Base-by-base conservation (phyloP, 1,140 invertebrate species). In the Drosophila pruinosa region DNA sequence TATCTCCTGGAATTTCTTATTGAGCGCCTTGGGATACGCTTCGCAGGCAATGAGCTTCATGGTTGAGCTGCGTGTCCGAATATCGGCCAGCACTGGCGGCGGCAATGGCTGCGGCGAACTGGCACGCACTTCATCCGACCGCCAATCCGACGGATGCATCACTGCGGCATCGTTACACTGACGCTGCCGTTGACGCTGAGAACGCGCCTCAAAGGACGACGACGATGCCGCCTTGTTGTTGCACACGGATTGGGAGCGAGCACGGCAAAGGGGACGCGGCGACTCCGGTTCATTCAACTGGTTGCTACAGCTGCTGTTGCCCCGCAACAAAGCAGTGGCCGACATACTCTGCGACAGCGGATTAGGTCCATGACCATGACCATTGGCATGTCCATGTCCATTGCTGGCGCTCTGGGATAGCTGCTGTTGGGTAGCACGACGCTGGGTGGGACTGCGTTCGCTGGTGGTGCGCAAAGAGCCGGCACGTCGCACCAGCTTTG, bases 401-500 rank as follows among this genome's bases (percentile, higher is more conserved):
- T 57, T 67, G 15, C 48, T 82, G 38, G 54, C 89, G 72, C 90
- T 90, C 1, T 86, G 78, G 0, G 91, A 92, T 0, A 91, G 89
- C 52, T 89, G 91, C 31, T 2, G 31, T n/a, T 34, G 31, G 0
- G n/a, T n/a, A n/a, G n/a, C n/a, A 1, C 92, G 77, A 14, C 92
- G 91, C 38, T 91, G 91, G 3, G 88, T 88, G 31, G 91, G 91
- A 17, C 76, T 86, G 7, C 83, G 75, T 19, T 91, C 90, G 38
- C 64, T 74, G 36, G 56, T 82, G 61, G 72, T 70, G 75, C 94
- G 90, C 91, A 94, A 91, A 26, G 93, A 92, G 56, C 92, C 77
- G 41, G 93, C 92, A 21, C 94, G 90, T 14, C 94, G 90, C 1
- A 94, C 93, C 71, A 94, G 92, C 72, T 94, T 93, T 0, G 93